phyloP scores from a whole-genome alignment of 2,888 invertebrate species.

The Rhingia rostrata region DNA sequence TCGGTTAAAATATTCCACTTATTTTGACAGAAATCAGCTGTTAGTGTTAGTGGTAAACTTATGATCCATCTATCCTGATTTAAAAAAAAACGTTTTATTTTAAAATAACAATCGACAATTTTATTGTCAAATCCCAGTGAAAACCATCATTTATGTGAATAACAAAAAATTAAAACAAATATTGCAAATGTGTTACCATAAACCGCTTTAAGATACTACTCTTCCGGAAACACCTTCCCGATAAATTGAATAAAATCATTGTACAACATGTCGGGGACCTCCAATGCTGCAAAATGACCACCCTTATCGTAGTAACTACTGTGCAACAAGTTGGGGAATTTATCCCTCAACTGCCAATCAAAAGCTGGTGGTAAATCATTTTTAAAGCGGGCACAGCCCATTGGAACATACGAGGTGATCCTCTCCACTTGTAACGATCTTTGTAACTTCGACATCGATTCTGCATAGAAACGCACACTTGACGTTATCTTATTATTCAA shows the following conservation, averaged over 20 bases:
- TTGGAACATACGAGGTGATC: constrained; percentile 77
- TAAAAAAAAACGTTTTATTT: not conserved
- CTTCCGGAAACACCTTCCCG: not conserved
- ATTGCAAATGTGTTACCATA: not conserved
- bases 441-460: constrained; percentile 83
- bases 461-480: constrained; percentile 89
- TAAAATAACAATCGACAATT: not conserved
- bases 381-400: constrained; percentile 80
- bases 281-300: constrained; percentile 81
- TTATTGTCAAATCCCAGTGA: not conserved
- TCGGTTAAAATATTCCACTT: no score
- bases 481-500: constrained; percentile 88
- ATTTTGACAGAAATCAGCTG: no score
- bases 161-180: not conserved
- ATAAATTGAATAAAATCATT: constrained; percentile 77
- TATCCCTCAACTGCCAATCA: constrained; percentile 77
- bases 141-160: not conserved
- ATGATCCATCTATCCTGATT: no score
- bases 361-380: constrained; percentile 78
- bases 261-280: constrained; percentile 79
- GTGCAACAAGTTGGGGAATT: constrained; percentile 79
- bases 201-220: not conserved
- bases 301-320: constrained; percentile 78
- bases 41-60: no score
- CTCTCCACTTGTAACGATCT: constrained; percentile 80